phyloP scores from a whole-genome alignment of 1,140 invertebrate genomes.

The Oreohelix idahoensis region DNA sequence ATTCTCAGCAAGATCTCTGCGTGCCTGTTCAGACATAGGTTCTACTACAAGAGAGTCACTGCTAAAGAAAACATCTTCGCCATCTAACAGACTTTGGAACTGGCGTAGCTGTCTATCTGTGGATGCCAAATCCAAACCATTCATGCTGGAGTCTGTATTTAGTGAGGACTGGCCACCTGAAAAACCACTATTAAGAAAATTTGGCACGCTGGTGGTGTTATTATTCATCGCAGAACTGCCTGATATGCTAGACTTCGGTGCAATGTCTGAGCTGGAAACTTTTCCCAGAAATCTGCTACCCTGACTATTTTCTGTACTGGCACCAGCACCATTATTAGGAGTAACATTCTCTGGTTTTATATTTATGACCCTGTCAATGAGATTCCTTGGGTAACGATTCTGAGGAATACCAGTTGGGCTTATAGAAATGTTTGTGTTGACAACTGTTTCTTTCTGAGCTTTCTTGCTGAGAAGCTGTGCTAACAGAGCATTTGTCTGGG shows the following conservation, averaged over 20 bases:
- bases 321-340: neutral
- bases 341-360: conserved; percentile 28
- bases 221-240: neutral
- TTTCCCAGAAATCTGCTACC: neutral
- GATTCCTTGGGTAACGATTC: conserved; percentile 61
- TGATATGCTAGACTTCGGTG: neutral
- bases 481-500: conserved; percentile 89
- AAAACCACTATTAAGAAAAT: conserved; percentile 8
- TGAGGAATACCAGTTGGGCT: conserved; percentile 67
- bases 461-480: conserved; percentile 86
- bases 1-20: conserved; percentile 41
- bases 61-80: neutral
- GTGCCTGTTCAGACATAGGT: neutral
- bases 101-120: conserved; percentile 14
- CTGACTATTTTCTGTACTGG: neutral
- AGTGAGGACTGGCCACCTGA: neutral
- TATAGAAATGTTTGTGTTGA: conserved; percentile 54
- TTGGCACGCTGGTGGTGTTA: neutral
- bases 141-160: neutral
- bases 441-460: conserved; percentile 79
- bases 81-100: conserved; percentile 20
- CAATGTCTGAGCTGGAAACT: neutral
- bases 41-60: conserved; percentile 20
- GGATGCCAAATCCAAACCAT: neutral
- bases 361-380: conserved; percentile 57